Evolutionary conservation across 2,113 vertebrate species (phyloP).

Genomic region (Eolophus roseicapilla): DNA sequence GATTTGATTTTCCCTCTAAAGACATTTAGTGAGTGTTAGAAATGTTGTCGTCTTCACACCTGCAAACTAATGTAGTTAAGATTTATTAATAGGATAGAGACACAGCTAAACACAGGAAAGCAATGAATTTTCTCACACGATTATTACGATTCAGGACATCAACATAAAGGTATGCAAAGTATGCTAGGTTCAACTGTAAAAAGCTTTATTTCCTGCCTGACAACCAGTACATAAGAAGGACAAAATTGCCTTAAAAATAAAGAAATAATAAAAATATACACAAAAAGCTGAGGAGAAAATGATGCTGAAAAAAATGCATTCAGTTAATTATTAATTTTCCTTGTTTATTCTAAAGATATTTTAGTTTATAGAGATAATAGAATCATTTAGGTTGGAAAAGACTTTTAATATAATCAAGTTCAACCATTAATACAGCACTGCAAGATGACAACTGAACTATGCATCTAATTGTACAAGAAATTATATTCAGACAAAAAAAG

Average conservation of each 20-base stretch:
- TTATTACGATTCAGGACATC: not conserved
- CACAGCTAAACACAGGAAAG: not conserved
- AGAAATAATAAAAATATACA: not conserved
- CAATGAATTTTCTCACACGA: not conserved
- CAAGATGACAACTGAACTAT: accelerated
- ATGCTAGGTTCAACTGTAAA: not conserved
- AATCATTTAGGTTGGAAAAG: not conserved
- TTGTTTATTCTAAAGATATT: not conserved
- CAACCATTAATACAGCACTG: accelerated
- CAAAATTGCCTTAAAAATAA: not conserved
- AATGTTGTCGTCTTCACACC: not conserved
- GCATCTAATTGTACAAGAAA: not conserved
- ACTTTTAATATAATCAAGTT: accelerated
- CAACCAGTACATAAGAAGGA: not conserved
- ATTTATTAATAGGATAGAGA: not conserved
- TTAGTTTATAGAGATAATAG: not conserved
- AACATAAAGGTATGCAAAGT: not conserved
- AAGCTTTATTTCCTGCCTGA: not conserved
- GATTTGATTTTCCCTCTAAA: not conserved
- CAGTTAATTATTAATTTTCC: accelerated
- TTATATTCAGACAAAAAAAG: not conserved
- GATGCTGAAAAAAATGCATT: not conserved
- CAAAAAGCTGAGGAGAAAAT: not conserved
- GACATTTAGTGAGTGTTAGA: not conserved
- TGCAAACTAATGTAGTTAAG: accelerated